Percentiles rank a stretch among this genome's conserved stretches.
Evolutionary conservation across 2,888 invertebrate species (phyloP).

Genomic region (Arctia plantaginis): DNA sequence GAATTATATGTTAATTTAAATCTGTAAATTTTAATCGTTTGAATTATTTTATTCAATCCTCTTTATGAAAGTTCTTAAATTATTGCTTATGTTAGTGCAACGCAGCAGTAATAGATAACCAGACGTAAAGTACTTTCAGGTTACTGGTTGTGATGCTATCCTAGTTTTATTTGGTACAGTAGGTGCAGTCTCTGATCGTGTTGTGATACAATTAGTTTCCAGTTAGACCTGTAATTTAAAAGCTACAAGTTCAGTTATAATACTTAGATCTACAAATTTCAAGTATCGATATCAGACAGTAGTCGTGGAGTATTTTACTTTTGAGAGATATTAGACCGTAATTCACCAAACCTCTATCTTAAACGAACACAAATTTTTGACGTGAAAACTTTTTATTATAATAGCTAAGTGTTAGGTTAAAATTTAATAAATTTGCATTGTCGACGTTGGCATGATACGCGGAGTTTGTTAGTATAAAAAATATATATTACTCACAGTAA

Average conservation of each 20-base stretch:
- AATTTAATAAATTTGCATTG: slow-evolving; percentile 17
- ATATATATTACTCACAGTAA: slow-evolving; percentile 28
- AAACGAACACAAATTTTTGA: slow-evolving; percentile 2
- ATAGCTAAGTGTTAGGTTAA: slow-evolving; percentile 1
- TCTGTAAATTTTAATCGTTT: no score
- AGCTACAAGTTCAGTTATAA: no score
- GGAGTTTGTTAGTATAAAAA: slow-evolving; percentile 38
- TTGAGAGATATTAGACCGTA: no score
- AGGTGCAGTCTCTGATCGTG: no score
- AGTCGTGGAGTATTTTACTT: no score
- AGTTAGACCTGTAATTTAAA: no score
- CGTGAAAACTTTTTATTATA: not conserved
- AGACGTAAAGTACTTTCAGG: slow-evolving; percentile 16
- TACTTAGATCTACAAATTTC: not conserved
- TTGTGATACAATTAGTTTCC: no score
- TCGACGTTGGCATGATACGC: slow-evolving; percentile 6
- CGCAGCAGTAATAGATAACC: slow-evolving; percentile 4
- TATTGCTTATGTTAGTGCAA: no score
- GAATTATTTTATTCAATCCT: no score
- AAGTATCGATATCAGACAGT: not conserved
- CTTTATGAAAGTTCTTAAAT: no score
- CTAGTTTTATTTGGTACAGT: no score
- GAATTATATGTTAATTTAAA: no score
- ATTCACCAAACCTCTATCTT: not conserved
- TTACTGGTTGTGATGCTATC: slow-evolving; percentile 15